phyloP scores from a whole-genome alignment of 2,888 invertebrate species.

The Toxonevra muliebris region DNA sequence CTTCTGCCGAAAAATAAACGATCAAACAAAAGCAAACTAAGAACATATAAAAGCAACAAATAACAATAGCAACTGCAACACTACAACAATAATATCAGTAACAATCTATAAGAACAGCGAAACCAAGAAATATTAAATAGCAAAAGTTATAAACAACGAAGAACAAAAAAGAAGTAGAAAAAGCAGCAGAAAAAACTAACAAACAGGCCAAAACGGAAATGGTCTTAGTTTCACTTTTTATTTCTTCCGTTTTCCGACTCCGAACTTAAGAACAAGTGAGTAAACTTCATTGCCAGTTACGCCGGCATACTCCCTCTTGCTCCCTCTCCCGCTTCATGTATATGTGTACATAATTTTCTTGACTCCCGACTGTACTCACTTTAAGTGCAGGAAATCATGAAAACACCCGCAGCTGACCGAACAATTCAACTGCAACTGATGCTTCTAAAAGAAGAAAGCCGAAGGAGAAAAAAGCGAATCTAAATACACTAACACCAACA shows the following conservation, averaged over 20 bases:
- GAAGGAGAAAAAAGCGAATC: too few relatives aligned
- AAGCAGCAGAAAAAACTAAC: slow-evolving; percentile 1
- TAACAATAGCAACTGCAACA: neutral
- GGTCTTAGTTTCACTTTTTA: slow-evolving; percentile 35
- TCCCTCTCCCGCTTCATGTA: too few relatives aligned
- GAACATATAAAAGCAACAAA: neutral
- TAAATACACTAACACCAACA: too few relatives aligned
- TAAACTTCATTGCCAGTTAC: too few relatives aligned
- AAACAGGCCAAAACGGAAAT: slow-evolving; percentile 28
- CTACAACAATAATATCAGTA: too few relatives aligned
- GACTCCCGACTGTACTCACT: too few relatives aligned
- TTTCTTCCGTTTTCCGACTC: slow-evolving; percentile 32
- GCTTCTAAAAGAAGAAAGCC: too few relatives aligned
- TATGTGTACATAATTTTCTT: neutral
- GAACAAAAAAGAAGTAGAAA: neutral
- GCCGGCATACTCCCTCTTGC: too few relatives aligned
- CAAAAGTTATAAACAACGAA: neutral
- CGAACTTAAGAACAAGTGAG: neutral
- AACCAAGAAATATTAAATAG: neutral
- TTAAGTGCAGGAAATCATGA: slow-evolving; percentile 32
- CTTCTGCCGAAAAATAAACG: too few relatives aligned
- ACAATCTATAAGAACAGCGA: too few relatives aligned
- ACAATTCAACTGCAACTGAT: too few relatives aligned
- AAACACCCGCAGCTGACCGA: slow-evolving; percentile 15
- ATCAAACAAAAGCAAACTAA: too few relatives aligned